Evolutionary conservation across 1,140 invertebrate genomes (phyloP).

Genomic region (Druon quercuslanigerum): DNA sequence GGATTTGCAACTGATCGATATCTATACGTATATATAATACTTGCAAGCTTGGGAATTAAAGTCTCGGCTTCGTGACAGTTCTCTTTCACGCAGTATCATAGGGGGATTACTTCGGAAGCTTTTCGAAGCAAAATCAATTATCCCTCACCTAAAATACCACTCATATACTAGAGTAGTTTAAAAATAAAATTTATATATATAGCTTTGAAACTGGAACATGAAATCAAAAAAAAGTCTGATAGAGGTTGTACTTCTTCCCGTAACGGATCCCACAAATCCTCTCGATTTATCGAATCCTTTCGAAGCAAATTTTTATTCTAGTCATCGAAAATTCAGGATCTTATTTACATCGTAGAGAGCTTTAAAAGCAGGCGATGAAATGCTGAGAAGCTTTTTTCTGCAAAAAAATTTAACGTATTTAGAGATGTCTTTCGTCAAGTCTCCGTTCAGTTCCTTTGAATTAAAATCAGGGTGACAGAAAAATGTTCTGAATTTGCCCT

Average conservation of each 20-base stretch:
- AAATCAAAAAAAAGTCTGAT: slow-evolving; percentile 18
- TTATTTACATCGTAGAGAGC: slow-evolving; percentile 3
- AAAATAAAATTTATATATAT: background rate
- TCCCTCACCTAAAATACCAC: background rate
- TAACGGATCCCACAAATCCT: slow-evolving; percentile 12
- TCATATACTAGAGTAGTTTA: background rate
- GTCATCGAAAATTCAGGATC: background rate
- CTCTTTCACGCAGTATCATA: background rate
- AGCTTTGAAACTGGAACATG: background rate
- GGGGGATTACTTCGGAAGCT: background rate
- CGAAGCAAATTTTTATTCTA: background rate
- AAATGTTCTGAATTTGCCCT: too few species aligned
- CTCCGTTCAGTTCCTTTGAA: too few species aligned
- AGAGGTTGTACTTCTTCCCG: background rate
- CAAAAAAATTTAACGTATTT: too few species aligned
- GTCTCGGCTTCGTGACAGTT: slow-evolving; percentile 37
- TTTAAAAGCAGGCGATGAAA: background rate
- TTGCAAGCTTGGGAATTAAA: slow-evolving; percentile 42
- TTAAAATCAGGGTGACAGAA: too few species aligned
- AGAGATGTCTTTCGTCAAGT: too few species aligned
- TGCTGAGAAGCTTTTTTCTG: too few species aligned
- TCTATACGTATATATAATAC: background rate
- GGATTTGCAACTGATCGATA: slow-evolving; percentile 21
- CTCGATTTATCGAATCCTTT: slow-evolving; percentile 17
- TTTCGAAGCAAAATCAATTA: slow-evolving; percentile 4